Base-by-base conservation (phyloP, 2,797 vertebrate species). In the Propithecus perrieri region DNA sequence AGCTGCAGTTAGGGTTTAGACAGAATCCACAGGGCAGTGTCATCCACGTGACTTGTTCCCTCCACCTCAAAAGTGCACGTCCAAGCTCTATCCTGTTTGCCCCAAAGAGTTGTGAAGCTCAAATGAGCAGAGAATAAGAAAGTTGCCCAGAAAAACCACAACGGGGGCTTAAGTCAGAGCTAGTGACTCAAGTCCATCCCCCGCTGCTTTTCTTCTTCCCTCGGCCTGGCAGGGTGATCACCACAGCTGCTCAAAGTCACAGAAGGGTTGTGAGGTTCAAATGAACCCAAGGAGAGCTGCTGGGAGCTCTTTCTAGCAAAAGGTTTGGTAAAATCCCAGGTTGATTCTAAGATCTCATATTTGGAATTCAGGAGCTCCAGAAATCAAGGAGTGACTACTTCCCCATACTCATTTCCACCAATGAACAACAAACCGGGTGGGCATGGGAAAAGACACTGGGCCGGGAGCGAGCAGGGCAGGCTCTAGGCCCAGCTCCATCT, bases 11-110 rank as follows among this genome's bases (percentile, higher is more conserved):
- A 20, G 61, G n/a, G 14, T 17, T 33, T 7, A 14, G 14, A n/a
- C 0, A 14, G 17, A 18, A 18, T 15, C 33, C 3, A 11, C 11
- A 33, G 43, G 4, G 5, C 50, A 2, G 0, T 7, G 3, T 69
- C 55, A 33, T 10, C 26, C 22, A 1, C 8, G 18, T 10, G 50
- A 1, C 6, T 3, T 28, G 72, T 11, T 17, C n/a, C 43, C 24
- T 33, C 30, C 65, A 28, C 24, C 48, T 55, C 20, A 2, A 57
- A 76, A 89, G 30, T 1, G 13, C 48, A 13, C 33, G 50, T 28
- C 3, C 7, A 7, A 80, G 74, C 33, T 33, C 28, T 1, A 2
- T 33, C 67, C 28, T 46, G 22, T 12, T 65, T 35, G 79, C 9
- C 35, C 43, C 0, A 0, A 12, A 1, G 4, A 4, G 59, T 20